Base-by-base conservation (phyloP, 2,113 vertebrate species). In the Dicerorhinus sumatrensis region DNA sequence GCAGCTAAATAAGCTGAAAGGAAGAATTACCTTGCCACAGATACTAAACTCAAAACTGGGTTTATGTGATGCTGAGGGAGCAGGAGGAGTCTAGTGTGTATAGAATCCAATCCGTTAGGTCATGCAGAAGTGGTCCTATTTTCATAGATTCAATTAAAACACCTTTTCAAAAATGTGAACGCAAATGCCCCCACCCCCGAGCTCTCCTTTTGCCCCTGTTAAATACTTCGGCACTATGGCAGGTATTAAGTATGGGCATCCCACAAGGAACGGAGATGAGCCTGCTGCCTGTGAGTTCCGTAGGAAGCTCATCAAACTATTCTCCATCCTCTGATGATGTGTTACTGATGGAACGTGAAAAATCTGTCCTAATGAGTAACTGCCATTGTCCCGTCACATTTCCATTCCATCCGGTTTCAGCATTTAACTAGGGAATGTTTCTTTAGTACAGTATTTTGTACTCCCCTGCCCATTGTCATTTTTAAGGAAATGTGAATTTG, bases 301-400 rank as follows among this genome's bases (percentile, higher is more conserved):
- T 2, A 51, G 13, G 75, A 39, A 48, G 31, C 8, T 20, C 36
- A 4, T 17, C 51, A 5, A n/a, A 9, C 17, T 13, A 1, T 2
- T 10, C 18, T 6, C 20, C 12, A 10, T 14, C 9, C 42, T 70
- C 42, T 4, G 9, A 39, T 21, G 0, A 1, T 0, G 0, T 2
- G n/a, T 1, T 6, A 4, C 56, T 0, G 3, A 7, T 2, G 36
- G 46, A 3, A 8, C 2, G 0, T 4, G 65, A 48, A 5, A 1
- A 16, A 5, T 12, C n/a, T 0, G 16, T 14, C 23, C 54, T 6
- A 3, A 1, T 1, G 14, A 62, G 36, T 3, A 5, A 10, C 8
- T 51, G 0, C 51, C 20, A 1, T 20, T 6, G 5, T 17, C 3
- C 16, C 8, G 0, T 31, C 5, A 1, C 4, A 25, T 46, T 6